These are phyloP conservation scores for Bombus turneri DNA, from an alignment of 1,140 invertebrate genomes.

Conservation along the genomic window DNA sequence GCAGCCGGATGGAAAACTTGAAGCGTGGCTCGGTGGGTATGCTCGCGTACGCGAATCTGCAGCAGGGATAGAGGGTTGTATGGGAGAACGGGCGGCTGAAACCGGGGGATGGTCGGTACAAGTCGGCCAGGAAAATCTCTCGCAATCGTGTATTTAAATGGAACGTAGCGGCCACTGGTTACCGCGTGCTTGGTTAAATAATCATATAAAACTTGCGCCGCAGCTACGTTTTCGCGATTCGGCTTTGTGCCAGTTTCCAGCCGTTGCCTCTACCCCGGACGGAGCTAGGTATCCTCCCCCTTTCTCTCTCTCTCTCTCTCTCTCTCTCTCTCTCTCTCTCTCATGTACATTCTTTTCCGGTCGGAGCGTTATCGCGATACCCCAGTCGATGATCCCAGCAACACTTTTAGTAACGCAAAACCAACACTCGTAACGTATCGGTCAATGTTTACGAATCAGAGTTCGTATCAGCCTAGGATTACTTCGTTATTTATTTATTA, in stretches of 20 bases:
- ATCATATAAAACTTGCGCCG: conserved; percentile 48
- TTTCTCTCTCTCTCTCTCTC: neutral
- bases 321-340: neutral
- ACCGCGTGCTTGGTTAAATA: conserved; percentile 47
- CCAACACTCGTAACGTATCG: no score
- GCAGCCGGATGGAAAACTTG: conserved; percentile 43
- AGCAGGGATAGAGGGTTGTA: neutral
- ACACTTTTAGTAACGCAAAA: no score
- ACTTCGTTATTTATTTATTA: no score
- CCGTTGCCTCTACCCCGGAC: neutral
- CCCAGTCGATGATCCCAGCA: neutral
- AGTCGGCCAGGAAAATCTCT: conserved; percentile 39
- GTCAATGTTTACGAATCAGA: no score
- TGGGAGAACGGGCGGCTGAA: neutral
- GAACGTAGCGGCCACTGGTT: conserved; percentile 44
- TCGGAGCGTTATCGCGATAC: no score
- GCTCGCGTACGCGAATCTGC: neutral
- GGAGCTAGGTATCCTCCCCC: neutral
- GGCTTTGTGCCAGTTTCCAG: conserved; percentile 32
- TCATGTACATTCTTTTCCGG: no score
- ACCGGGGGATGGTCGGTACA: no score
- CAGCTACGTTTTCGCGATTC: neutral
- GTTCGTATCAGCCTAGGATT: no score
- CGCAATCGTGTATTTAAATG: conserved; percentile 58
- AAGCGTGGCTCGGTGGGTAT: conserved; percentile 5